A percentile compares a stretch with the other conserved stretches of the same genome.
Evolutionary conservation across 1,140 invertebrate species (phyloP).

Genomic region (Micrasema minimum): DNA sequence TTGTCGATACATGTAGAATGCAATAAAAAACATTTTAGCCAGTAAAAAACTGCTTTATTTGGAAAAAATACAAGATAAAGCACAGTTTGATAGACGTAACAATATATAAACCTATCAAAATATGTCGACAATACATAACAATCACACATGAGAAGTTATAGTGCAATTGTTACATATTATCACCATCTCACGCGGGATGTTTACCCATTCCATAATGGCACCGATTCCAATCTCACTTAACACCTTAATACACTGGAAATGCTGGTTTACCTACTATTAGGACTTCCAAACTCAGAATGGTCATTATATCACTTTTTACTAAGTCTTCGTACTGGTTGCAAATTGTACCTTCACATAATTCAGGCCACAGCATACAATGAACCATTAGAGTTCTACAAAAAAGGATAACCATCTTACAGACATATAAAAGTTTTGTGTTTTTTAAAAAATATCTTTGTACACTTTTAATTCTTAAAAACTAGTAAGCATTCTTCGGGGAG

Average conservation of each 20-base stretch:
- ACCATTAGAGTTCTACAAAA: constrained; percentile 19
- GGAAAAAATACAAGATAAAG: constrained; percentile 53
- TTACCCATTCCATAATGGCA: constrained; percentile 38
- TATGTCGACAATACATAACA: constrained; percentile 35
- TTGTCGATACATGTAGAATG: too few species aligned
- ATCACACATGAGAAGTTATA: constrained; percentile 17
- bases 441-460: constrained; percentile 55
- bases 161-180: constrained; percentile 36
- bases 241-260: constrained; percentile 37
- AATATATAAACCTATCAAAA: constrained; percentile 46
- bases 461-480: constrained; percentile 51
- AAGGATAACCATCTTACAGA: constrained; percentile 40
- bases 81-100: constrained; percentile 47
- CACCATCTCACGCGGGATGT: constrained; percentile 4
- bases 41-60: constrained; percentile 52
- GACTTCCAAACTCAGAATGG: constrained; percentile 31
- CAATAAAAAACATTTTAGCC: constrained; percentile 31
- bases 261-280: constrained; percentile 27
- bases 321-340: constrained; percentile 23
- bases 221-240: constrained; percentile 44
- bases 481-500: constrained; percentile 47
- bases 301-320: constrained; percentile 7
- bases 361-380: constrained; percentile 24
- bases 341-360: constrained; percentile 13
- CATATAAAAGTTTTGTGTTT: constrained; percentile 52